Base-by-base conservation (phyloP, 1,140 invertebrate species). In the Pararge aegeria region DNA sequence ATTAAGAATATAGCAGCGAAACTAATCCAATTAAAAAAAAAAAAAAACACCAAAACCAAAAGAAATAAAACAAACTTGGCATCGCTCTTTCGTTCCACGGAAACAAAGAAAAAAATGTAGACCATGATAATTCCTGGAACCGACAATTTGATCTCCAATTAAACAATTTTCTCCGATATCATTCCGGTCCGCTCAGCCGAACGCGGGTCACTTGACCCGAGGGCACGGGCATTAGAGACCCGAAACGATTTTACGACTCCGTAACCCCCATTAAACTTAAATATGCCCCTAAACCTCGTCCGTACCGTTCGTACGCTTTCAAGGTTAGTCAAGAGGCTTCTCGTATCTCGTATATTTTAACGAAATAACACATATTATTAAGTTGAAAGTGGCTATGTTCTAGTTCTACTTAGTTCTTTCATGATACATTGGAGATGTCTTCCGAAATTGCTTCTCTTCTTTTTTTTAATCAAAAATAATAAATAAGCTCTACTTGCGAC, bases 101-200 rank as follows among this genome's bases (percentile, higher is more conserved):
- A 50, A 51, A 55, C 30, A 40, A 50, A 57, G 30, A 10, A 40
- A 50, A 48, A 54, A 49, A n/a, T 34, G 38, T 61, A 24, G 34
- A 19, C 42, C 19, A 30, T 48, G 29, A 52, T 51, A 27, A 29
- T 66, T 66, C 55, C 57, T 61, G 34, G 42, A 70, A 61, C 55
- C 63, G 48, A 68, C 78, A 86, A 87, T 87, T 87, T 83, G 68
- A 73, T 68, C 74, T 68, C 71, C 83, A 89, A 87, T 89, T 89
- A 89, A 87, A 83, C 73, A 85, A 87, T 87, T 86, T 81, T 78
- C 80, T 80, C 75, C 66, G 70, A 84, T 89, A 89, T 87, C 83
- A 89, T 79, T 87, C 76, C 67, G 62, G 68, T 80, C 70, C 70
- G 67, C 78, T 75, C 71, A 67, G 62, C 59, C 68, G 51, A 62